Evolutionary conservation across 1,140 invertebrate species (phyloP), one percentile per base, ranked within the genome.

Genomic region (Zelostemma sp.): DNA sequence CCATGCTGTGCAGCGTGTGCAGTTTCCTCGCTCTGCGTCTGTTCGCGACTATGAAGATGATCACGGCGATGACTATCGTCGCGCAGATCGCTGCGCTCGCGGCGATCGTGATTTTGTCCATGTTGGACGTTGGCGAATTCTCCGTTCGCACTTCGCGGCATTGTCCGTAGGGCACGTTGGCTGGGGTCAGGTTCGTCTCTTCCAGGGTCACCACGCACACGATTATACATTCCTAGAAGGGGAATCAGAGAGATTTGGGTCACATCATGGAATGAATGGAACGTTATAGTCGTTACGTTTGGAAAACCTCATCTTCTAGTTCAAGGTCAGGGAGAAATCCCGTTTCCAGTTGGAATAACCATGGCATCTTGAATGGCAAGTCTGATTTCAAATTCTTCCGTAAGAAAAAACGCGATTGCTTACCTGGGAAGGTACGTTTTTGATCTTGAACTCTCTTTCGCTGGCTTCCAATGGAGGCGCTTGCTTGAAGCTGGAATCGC

Each of bases 41-140:
- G 68, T 92, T 93, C 11, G 94, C 93, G 25, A 93, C 93, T 21
- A 96, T 90, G 78, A 97, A 96, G 50, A 97, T 90, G 50, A 96
- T 90, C 6, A 93, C 91, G 0, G 93, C 95, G 19, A 96, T 90
- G 33, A 96, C 91, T 62, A 97, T 95, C 16, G 94, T 95, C n/a
- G 92, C 93, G 80, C 93, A 96, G 73, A 97, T 95, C n/a, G 94
- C 94, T 6, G 95, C 95, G 74, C 93, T 95, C 1, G 95, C 95
- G 8, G 92, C 95, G 72, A 97, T 97, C 16, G 95, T 96, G 74
- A 97, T 95, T 80, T 95, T 96, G 80, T 97, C 95, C 92, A 97
- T 95, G 82, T 95, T 94, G 9, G 92, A 94, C 18, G 92, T 90
- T 11, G 91, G 89, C 25, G 91, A 91, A 48, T 90, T 89, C 19